These are phyloP conservation scores for Tylochromis polylepis DNA, from an alignment of 2,113 vertebrate genomes.

Conservation along the genomic window DNA sequence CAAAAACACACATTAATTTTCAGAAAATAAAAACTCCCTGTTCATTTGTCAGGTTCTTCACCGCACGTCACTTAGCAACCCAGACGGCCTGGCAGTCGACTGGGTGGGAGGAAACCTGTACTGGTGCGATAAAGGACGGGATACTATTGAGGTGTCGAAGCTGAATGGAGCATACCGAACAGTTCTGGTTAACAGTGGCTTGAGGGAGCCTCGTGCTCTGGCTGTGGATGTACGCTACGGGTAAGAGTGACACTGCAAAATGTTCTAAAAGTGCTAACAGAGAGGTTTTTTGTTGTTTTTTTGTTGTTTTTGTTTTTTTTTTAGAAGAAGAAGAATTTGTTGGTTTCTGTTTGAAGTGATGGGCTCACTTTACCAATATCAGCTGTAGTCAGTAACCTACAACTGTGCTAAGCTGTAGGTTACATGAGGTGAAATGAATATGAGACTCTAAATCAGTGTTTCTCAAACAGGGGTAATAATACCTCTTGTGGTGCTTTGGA, in stretches of 20 bases:
- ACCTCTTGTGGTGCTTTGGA: not conserved
- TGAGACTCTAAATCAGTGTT: not conserved
- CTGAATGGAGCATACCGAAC: conserved; percentile 92
- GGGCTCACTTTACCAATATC: not conserved
- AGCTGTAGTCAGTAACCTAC: not conserved
- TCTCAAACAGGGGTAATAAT: not conserved
- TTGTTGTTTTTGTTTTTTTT: not conserved
- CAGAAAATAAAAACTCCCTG: not conserved
- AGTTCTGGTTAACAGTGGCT: conserved; percentile 89
- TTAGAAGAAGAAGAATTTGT: not conserved
- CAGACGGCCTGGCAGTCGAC: conserved; percentile 93
- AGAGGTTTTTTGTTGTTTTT: not conserved
- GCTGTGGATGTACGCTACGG: conserved; percentile 94
- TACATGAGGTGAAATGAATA: not conserved
- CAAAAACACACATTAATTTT: not conserved
- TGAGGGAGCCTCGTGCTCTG: conserved; percentile 89
- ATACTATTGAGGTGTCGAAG: conserved; percentile 98
- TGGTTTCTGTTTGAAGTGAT: not conserved
- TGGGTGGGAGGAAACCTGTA: conserved; percentile 98
- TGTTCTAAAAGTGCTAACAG: not conserved
- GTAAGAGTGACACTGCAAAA: conserved; percentile 65
- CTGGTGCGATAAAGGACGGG: conserved; percentile 98
- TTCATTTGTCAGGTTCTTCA: conserved; percentile 85
- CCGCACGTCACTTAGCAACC: conserved; percentile 95
- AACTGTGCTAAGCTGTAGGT: not conserved